Base-by-base conservation (phyloP, 1,140 invertebrate genomes). In the Bombus breviceps region DNA sequence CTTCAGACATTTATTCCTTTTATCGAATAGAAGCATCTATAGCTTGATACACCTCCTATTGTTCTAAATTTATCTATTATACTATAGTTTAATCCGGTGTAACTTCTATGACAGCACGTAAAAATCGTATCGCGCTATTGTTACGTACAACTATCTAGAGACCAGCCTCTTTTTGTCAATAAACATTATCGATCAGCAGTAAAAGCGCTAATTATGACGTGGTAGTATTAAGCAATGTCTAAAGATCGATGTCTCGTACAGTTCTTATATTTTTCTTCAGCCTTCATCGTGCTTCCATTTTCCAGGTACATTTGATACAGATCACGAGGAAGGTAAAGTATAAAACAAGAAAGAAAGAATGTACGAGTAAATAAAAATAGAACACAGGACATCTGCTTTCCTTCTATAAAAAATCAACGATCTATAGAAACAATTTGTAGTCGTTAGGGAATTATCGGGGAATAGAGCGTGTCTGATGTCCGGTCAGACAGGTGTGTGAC, bases 51-150 rank as follows among this genome's bases (percentile, higher is more conserved):
- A 43, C 13, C 34, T n/a, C 2, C 34, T 10, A 43, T 78, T 41
- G 37, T 64, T 39, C 34, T 78, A 78, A 78, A 78, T 78, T 78
- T 78, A 76, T n/a, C 75, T 12, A 41, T 9, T 34, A 13, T 5
- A 28, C 37, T 37, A 64, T 15, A 66, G 15, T 25, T 41, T 13
- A 13, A 12, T 32, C 25, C 8, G 25, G 34, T 25, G 25, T 13
- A 75, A n/a, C 53, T 39, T 37, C 0, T 37, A 76, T 1, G 6
- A n/a, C 37, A n/a, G 4, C 1, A 1, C 1, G 25, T 39, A 76
- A 76, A 57, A 59, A 76, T 39, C 57, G 32, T 43, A 22, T n/a
- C 43, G 28, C 3, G 32, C 74, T 62, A 76, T 76, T 62, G 53
- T 76, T 76, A 62, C 53, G 43, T 39, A 6, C 5, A 3, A 12